Base-by-base conservation (phyloP, 1,140 invertebrate species). In the Stegodyphus mimosarum region DNA sequence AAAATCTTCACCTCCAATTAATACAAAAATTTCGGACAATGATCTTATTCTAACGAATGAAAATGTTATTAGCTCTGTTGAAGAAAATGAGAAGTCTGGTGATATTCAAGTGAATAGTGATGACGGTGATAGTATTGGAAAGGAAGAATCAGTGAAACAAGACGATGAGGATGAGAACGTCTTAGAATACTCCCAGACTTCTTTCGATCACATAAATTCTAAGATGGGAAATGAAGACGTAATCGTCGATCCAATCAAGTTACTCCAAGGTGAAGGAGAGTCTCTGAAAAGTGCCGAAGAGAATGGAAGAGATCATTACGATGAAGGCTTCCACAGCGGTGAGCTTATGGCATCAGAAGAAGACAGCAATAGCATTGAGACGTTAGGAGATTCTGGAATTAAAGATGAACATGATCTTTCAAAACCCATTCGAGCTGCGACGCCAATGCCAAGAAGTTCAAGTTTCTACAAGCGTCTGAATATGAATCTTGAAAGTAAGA, bases 311-410 rank as follows among this genome's bases (percentile, higher is more conserved):
- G 83, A 86, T 33, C 83, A 86, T 53, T 86, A n/a, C 10, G 83
- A 86, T 13, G 83, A 86, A 66, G 83, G 83, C 10, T 86, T 86
- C 52, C 83, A 86, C 49, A 86, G 83, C 10, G 83, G 83, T 5
- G 83, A 86, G 49, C 18, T 86, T 33, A 75, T 86, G 2, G 75
- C 74, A 10, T 86, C 83, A 1, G 83, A 86, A 48, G 83, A 86
- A 64, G 75, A 86, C 48, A 86, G 83, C 67, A 86, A 86, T 55
- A 78, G 69, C 48, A 71, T 78, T 10, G 83, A 86, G 2, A 73
- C 74, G 5, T 15, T 86, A n/a, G 83, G 67, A 4, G 72, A 67
- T 17, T 71, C 11, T 49, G 67, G n/a, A 10, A 55, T 78, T 5
- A 84, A 84, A 60, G 69, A 83, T 9, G 71, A 83, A 52, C 70